phyloP scores from a whole-genome alignment of 2,113 vertebrate species.

The Microcebus tavaratra region DNA sequence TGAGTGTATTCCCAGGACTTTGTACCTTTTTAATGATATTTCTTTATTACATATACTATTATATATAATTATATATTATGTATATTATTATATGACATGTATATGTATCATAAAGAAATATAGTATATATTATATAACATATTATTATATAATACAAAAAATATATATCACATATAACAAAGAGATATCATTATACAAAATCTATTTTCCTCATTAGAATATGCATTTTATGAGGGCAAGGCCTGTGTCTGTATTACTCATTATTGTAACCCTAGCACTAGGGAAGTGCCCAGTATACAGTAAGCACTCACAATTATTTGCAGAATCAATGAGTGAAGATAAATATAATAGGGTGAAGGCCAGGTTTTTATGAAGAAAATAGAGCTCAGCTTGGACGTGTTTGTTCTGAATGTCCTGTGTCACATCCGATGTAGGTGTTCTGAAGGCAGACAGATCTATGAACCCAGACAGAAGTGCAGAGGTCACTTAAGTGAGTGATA shows the following conservation, averaged over 20 bases:
- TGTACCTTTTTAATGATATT: not conserved
- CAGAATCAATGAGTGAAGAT: not conserved
- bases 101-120: not conserved
- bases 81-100: not conserved
- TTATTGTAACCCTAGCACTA: not conserved
- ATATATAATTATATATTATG: not conserved
- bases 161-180: not conserved
- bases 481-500: not conserved
- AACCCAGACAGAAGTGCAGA: not conserved
- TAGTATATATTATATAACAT: not conserved
- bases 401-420: not conserved
- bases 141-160: not conserved
- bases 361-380: not conserved
- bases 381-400: not conserved
- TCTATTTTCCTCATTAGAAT: not conserved
- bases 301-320: not conserved
- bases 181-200: not conserved
- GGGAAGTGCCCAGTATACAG: not conserved
- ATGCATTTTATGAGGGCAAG: not conserved
- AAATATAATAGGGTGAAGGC: not conserved
- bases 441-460: not conserved
- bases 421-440: not conserved
- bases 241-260: not conserved
- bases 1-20: not conserved
- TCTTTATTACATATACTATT: not conserved